These are phyloP conservation scores for Naja naja DNA, from an alignment of 2,113 vertebrate species.

Conservation along the genomic window DNA sequence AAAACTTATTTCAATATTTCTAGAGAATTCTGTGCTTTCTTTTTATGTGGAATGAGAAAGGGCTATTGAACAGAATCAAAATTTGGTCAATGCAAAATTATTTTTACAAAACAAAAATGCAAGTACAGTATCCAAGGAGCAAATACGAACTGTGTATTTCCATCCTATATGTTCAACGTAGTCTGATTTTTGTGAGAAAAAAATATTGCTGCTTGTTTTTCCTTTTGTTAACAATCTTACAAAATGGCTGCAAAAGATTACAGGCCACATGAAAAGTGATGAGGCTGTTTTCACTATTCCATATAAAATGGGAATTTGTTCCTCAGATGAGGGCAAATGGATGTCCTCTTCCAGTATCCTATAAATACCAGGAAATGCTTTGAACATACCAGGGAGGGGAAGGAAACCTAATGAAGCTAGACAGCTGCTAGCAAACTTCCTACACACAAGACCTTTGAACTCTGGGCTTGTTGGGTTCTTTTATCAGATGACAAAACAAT, in stretches of 20 bases:
- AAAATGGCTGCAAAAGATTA: neutral
- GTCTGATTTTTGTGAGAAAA: neutral
- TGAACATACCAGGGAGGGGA: neutral
- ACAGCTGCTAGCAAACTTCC: conserved; percentile 1
- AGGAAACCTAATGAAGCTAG: neutral
- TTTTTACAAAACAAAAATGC: neutral
- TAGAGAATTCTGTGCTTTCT: neutral
- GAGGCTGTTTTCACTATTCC: neutral
- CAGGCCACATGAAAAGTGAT: conserved; percentile 12
- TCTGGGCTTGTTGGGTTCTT: neutral
- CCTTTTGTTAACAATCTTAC: neutral
- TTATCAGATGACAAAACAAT: neutral
- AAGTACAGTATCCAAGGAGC: neutral
- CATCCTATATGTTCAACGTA: accelerated
- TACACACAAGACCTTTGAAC: neutral
- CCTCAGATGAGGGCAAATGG: neutral
- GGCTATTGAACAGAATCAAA: neutral
- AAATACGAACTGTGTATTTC: neutral
- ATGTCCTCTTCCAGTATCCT: neutral
- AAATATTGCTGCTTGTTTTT: neutral
- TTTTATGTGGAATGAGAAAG: neutral
- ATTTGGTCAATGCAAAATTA: neutral
- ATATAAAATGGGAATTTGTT: conserved; percentile 8
- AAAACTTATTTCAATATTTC: neutral
- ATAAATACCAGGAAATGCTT: neutral